Conservation (phyloP, 1,140 invertebrate genomes). For the Notospermus geniculatus region DNA sequence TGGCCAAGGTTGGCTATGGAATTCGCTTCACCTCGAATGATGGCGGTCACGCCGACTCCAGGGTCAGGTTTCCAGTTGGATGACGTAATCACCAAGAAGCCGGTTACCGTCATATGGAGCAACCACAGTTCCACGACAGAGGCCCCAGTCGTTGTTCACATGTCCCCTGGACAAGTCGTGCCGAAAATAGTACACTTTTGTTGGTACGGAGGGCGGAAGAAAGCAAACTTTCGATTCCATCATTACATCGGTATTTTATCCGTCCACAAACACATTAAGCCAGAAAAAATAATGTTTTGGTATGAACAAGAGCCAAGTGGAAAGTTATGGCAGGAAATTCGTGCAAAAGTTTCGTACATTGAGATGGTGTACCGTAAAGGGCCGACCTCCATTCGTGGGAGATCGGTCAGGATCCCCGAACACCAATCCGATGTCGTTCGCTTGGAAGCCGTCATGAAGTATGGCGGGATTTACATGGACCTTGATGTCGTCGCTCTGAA, state of each 20-base stretch:
- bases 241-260: too few relatives aligned
- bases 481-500: conserved; percentile 29
- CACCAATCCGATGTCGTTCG: conserved; percentile 27
- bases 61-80: too few relatives aligned
- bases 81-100: too few relatives aligned
- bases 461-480: conserved; percentile 35
- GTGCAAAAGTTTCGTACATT: background rate
- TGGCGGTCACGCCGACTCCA: too few relatives aligned
- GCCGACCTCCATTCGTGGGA: conserved; percentile 12
- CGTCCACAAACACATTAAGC: conserved; percentile 3
- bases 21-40: too few relatives aligned
- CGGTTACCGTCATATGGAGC: too few relatives aligned
- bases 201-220: conserved; percentile 12
- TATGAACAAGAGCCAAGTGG: background rate
- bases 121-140: too few relatives aligned
- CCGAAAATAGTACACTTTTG: conserved; percentile 31
- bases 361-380: conserved; percentile 16
- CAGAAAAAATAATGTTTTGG: background rate
- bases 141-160: background rate
- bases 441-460: conserved; percentile 22
- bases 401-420: conserved; percentile 17
- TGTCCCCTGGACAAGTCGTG: conserved; percentile 11
- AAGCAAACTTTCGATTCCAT: too few relatives aligned
- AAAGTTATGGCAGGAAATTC: background rate
- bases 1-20: too few relatives aligned